Conservation (phyloP, 2,797 vertebrate species). For the Coilia nasus region DNA sequence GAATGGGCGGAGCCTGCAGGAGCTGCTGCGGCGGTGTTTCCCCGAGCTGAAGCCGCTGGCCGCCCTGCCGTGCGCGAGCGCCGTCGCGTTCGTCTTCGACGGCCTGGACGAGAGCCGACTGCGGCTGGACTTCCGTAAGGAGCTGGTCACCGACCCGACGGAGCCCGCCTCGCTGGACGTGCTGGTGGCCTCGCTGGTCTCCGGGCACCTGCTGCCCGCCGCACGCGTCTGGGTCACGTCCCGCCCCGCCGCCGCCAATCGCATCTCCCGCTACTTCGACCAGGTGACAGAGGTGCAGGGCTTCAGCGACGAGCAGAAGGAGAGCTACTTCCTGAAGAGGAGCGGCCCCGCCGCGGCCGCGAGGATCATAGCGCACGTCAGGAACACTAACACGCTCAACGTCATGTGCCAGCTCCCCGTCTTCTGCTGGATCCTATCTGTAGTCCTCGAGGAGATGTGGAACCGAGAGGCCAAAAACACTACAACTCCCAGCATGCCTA, state of each 20-base stretch:
- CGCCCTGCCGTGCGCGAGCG: background rate
- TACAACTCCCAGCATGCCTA: background rate
- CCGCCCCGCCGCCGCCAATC: background rate
- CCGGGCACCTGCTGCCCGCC: background rate
- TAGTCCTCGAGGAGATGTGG: background rate
- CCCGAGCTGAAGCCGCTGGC: background rate
- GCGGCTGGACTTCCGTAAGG: background rate
- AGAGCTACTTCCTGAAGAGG: background rate
- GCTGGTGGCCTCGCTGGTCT: background rate
- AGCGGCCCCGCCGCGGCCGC: background rate
- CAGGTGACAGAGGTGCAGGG: background rate
- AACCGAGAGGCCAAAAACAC: background rate
- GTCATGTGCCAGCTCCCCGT: background rate
- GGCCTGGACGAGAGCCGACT: background rate
- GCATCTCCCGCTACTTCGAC: background rate
- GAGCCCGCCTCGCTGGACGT: background rate
- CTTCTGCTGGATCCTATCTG: constrained; percentile 2
- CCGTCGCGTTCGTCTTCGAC: background rate
- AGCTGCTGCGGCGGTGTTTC: background rate
- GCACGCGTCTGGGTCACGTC: background rate
- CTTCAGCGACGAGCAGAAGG: constrained; percentile 2
- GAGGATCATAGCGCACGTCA: background rate
- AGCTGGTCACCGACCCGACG: too few species aligned
- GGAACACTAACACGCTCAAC: background rate
- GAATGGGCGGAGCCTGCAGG: background rate